Conservation (phyloP, 2,888 invertebrate genomes). For the Urechis unicinctus region DNA sequence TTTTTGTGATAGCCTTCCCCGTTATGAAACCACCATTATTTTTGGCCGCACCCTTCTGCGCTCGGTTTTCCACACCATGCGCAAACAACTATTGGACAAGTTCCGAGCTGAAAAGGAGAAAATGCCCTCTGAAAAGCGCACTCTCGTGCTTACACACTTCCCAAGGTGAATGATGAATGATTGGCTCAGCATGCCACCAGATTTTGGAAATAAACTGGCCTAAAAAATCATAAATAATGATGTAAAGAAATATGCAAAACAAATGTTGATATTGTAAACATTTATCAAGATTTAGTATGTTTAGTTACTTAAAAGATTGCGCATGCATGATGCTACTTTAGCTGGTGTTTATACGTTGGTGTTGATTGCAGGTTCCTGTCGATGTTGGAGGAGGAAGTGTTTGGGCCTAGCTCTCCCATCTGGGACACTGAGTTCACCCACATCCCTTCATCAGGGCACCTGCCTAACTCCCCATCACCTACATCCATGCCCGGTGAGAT, state of each 20-base stretch:
- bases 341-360: background rate
- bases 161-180: constrained; percentile 58
- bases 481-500: too few relatives aligned
- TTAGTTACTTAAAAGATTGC: too few relatives aligned
- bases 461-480: background rate
- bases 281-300: too few relatives aligned
- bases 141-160: constrained; percentile 78
- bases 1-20: constrained; percentile 85
- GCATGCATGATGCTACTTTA: too few relatives aligned
- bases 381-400: constrained; percentile 79
- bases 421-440: constrained; percentile 80
- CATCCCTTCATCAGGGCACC: background rate
- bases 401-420: constrained; percentile 77
- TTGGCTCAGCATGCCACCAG: too few relatives aligned
- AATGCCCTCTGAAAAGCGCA: constrained; percentile 78
- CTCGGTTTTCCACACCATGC: constrained; percentile 76
- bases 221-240: too few relatives aligned
- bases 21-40: constrained; percentile 82
- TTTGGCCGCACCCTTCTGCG: constrained; percentile 82
- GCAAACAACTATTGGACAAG: constrained; percentile 82
- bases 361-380: constrained; percentile 68
- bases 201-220: too few relatives aligned
- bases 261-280: too few relatives aligned
- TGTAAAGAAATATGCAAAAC: too few relatives aligned
- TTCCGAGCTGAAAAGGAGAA: constrained; percentile 82